Conservation (phyloP, 2,797 vertebrate genomes). For the Simalia tracyae region DNA sequence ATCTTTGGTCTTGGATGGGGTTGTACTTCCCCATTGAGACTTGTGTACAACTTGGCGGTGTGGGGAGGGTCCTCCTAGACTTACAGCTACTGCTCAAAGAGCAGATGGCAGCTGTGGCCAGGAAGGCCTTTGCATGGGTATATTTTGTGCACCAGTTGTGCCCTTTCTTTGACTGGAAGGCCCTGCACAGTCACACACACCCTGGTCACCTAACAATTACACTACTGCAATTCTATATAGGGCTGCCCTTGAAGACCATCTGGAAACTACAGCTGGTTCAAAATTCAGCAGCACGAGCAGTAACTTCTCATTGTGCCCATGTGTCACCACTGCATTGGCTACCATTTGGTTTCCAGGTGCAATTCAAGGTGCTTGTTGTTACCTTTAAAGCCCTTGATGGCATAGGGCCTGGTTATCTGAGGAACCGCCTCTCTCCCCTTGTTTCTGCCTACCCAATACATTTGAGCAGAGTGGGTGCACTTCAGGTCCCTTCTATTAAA, state of each 20-base stretch:
- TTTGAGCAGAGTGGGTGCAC: not conserved
- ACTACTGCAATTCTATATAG: not conserved
- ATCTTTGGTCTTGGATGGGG: not conserved
- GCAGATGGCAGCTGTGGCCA: not conserved
- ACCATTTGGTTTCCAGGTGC: not conserved
- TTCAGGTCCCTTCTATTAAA: not conserved
- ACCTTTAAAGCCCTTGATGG: not conserved
- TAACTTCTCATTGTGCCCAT: not conserved
- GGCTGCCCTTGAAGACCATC: not conserved
- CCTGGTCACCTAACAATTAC: not conserved
- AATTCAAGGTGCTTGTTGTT: not conserved
- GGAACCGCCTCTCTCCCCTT: not conserved
- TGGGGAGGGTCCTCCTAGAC: not conserved
- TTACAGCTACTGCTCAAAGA: not conserved
- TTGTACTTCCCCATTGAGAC: not conserved
- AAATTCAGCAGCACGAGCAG: not conserved
- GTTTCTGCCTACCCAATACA: not conserved
- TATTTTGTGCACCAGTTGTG: not conserved
- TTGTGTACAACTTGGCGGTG: not conserved
- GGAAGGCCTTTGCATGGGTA: not conserved
- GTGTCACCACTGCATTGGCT: not conserved
- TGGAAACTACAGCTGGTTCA: not conserved
- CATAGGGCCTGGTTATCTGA: not conserved
- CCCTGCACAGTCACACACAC: not conserved
- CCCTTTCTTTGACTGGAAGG: not conserved